Percentiles rank a stretch among this genome's conserved stretches.
Evolutionary conservation across 2,113 vertebrate genomes (phyloP).

Genomic region (Salvelinus alpinus): DNA sequence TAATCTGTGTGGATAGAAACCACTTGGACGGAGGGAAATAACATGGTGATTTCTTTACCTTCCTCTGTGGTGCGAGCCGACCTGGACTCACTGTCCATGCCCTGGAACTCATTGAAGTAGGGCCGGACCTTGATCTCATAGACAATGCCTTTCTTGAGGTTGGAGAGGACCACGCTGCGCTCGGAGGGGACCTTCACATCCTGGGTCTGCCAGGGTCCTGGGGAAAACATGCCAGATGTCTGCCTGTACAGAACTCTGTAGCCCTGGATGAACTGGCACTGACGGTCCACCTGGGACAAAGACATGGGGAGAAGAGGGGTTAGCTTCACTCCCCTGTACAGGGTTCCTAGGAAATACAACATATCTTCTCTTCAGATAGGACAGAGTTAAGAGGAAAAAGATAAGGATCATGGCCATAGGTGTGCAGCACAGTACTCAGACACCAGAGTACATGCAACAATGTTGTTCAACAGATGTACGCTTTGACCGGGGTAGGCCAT

Average conservation of each 20-base stretch:
- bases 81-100: slow-evolving; percentile 96
- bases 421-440: neutral
- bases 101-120: slow-evolving; percentile 98
- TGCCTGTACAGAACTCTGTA: slow-evolving; percentile 94
- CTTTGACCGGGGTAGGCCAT: too few species aligned
- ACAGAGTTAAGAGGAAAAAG: neutral
- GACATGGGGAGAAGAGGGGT: neutral
- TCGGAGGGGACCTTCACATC: slow-evolving; percentile 93
- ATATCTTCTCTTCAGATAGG: too few species aligned
- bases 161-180: slow-evolving; percentile 82
- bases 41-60: slow-evolving; percentile 72
- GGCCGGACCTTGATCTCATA: slow-evolving; percentile 97
- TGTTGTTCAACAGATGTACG: slow-evolving; percentile 26
- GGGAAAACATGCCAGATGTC: slow-evolving; percentile 82
- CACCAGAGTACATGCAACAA: slow-evolving; percentile 1
- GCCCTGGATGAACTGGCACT: slow-evolving; percentile 97
- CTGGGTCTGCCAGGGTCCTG: slow-evolving; percentile 85
- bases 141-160: slow-evolving; percentile 90
- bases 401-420: neutral
- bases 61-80: slow-evolving; percentile 91
- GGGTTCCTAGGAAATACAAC: neutral
- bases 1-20: slow-evolving; percentile 2
- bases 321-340: too few species aligned
- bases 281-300: slow-evolving; percentile 87
- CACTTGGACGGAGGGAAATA: slow-evolving; percentile 7